A percentile compares a stretch with the other conserved stretches of the same genome.
Evolutionary conservation across 2,888 invertebrate genomes (phyloP).

Genomic region (Pomacea canaliculata): DNA sequence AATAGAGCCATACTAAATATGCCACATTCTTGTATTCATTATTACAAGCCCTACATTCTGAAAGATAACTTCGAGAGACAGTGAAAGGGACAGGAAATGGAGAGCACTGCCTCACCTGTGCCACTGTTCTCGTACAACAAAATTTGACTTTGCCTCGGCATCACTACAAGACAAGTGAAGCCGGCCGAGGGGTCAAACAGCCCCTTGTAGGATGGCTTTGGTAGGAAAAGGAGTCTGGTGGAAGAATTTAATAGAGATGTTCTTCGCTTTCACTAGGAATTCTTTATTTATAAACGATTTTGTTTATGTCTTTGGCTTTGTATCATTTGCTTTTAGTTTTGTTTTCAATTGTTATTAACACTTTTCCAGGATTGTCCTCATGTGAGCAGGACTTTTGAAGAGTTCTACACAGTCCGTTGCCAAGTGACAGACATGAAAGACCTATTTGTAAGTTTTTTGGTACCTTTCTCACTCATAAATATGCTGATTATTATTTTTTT

Average conservation of each 20-base stretch:
- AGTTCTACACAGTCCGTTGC: conserved; percentile 95
- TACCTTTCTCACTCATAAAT: too few species aligned
- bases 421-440: conserved; percentile 97
- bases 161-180: conserved; percentile 18
- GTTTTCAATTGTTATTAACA: too few species aligned
- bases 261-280: too few species aligned
- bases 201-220: background rate
- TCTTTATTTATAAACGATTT: too few species aligned
- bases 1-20: background rate
- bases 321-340: too few species aligned
- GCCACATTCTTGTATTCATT: too few species aligned
- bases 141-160: conserved; percentile 22
- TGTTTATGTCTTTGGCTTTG: too few species aligned
- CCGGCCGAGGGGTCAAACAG: conserved; percentile 29
- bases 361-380: conserved; percentile 86
- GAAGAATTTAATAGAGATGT: too few species aligned
- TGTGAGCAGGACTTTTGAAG: conserved; percentile 92
- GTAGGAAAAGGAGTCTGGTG: too few species aligned
- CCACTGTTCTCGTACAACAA: conserved; percentile 11
- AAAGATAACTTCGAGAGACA: background rate
- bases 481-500: too few species aligned
- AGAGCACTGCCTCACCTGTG: background rate
- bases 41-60: too few species aligned
- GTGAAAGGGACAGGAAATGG: background rate
- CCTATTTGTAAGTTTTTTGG: conserved; percentile 75